Evolutionary conservation across 1,140 invertebrate genomes (phyloP).

Genomic region (Pseudomyrmex pallidus): DNA sequence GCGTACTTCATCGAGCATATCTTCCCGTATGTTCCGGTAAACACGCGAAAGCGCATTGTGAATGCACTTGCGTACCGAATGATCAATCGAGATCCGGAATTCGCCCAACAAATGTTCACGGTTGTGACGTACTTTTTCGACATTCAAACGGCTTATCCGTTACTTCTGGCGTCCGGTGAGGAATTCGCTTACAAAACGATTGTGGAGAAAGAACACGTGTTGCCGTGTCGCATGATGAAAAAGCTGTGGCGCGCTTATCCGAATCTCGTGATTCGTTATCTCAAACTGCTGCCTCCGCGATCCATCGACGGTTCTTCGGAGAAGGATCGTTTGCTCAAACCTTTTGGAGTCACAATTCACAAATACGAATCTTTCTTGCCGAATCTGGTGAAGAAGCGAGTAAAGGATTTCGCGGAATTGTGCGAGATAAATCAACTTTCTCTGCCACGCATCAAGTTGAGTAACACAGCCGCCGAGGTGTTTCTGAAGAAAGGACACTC

Average conservation of each 20-base stretch:
- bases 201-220: conserved; percentile 36
- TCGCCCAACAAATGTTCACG: conserved; percentile 73
- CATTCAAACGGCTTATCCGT: conserved; percentile 55
- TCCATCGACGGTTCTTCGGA: too few species aligned
- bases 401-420: too few species aligned
- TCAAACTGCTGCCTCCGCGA: conserved; percentile 51
- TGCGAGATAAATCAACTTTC: too few species aligned
- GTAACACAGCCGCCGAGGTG: conserved; percentile 46
- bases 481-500: conserved; percentile 73
- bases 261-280: conserved; percentile 71
- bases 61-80: conserved; percentile 66
- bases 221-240: conserved; percentile 50
- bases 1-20: conserved; percentile 72
- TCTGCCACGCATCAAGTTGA: too few species aligned
- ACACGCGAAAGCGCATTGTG: conserved; percentile 71
- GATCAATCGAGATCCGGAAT: not conserved
- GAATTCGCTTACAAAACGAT: conserved; percentile 62
- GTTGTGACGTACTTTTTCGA: conserved; percentile 59
- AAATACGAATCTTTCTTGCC: too few species aligned
- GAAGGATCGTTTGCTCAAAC: too few species aligned
- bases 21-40: conserved; percentile 70
- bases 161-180: conserved; percentile 73
- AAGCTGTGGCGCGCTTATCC: conserved; percentile 72
- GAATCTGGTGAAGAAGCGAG: too few species aligned
- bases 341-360: too few species aligned